Conservation (phyloP, 2,888 invertebrate species). For the Cremastinae sp. region DNA sequence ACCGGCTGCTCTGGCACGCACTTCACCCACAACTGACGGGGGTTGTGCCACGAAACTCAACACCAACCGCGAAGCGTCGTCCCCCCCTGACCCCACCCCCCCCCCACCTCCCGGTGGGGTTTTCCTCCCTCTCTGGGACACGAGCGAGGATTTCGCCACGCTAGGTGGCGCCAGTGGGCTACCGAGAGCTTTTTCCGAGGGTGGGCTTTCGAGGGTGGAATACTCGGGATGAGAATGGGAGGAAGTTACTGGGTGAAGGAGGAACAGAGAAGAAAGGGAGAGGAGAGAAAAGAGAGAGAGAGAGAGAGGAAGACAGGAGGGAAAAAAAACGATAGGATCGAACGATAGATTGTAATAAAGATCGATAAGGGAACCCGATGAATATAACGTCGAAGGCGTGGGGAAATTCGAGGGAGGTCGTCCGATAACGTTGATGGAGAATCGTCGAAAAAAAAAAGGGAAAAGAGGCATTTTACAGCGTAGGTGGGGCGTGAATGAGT, state of each 20-base stretch:
- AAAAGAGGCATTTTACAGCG: constrained; percentile 35
- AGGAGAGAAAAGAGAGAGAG: constrained; percentile 5
- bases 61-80: constrained; percentile 46
- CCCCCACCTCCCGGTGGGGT: constrained; percentile 28
- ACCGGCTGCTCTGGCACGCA: constrained; percentile 76
- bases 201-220: constrained; percentile 29
- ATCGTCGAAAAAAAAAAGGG: neutral
- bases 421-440: constrained; percentile 32
- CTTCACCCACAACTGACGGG: constrained; percentile 76
- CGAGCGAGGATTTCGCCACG: constrained; percentile 63
- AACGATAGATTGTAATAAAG: constrained; percentile 44
- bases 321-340: constrained; percentile 8
- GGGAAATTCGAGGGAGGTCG: constrained; percentile 23
- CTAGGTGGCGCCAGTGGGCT: constrained; percentile 68
- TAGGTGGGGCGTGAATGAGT: constrained; percentile 29
- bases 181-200: constrained; percentile 52
- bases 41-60: constrained; percentile 57
- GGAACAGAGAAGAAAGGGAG: constrained; percentile 28
- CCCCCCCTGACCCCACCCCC: constrained; percentile 6
- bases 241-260: constrained; percentile 12
- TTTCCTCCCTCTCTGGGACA: constrained; percentile 24
- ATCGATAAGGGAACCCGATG: constrained; percentile 39
- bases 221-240: constrained; percentile 26
- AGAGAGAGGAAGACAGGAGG: constrained; percentile 18
- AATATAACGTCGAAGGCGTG: neutral